Base-by-base conservation (phyloP, 2,113 vertebrate genomes). In the Vicugna pacos region DNA sequence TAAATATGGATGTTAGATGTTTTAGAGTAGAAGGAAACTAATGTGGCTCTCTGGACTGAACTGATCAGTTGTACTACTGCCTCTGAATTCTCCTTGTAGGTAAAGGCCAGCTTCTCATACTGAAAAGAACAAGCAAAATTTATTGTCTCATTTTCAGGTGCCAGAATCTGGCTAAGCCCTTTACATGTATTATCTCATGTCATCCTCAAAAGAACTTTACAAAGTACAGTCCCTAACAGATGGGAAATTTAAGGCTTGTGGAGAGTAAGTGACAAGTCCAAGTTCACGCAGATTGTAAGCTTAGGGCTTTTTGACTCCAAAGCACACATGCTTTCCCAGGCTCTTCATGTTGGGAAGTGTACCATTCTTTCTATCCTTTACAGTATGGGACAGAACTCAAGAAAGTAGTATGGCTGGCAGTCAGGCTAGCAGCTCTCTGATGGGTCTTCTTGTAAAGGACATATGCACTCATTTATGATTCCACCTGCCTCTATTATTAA, bases 221-320 rank as follows among this genome's bases (percentile, higher is more conserved):
- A 88, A 79, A 93, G 8, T 79, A 67, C 54, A 79, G 24, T 79
- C 32, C 8, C 11, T 91, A 77, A 87, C 69, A 77, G 30, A 87
- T 88, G 88, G 70, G 32, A 90, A 62, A 91, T 73, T 73, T 94
- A 58, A 90, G 30, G 35, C 19, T 77, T 89, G 16, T 82, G 30
- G 67, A 81, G 30, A 92, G 94, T 62, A 79, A 89, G 50, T 32
- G 48, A 77, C 72, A 92, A 42, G 16, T 52, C 52, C n/a, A 92
- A 72, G 38, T 79, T 93, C 52, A 91, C 20, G 70, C 81, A 83
- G 16, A 72, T 65, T 83, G 0, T 83, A 91, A 95, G 7, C 42
- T 80, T 24, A 73, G 50, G 83, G n/a, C 14, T 89, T 15, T 35
- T 86, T 75, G 73, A 85, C 30, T 92, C 85, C 73, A 94, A 67